phyloP scores from a whole-genome alignment of 2,888 invertebrate genomes.

The Eupsilia transversa region DNA sequence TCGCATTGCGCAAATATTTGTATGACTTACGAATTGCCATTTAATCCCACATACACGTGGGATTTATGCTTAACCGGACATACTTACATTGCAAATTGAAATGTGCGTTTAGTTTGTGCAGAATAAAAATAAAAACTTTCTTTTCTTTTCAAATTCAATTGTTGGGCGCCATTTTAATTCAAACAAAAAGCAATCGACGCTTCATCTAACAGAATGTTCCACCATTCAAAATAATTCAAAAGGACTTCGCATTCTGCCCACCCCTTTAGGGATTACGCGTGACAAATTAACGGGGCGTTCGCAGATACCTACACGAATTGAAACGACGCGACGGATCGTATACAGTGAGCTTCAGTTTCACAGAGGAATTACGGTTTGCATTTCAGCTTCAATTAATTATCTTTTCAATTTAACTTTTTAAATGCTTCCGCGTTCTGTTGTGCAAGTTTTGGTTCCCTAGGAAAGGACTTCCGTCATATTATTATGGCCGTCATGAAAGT shows the following conservation, averaged over 20 bases:
- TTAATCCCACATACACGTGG: neutral
- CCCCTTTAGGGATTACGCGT: constrained; percentile 50
- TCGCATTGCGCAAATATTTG: neutral
- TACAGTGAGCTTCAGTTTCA: constrained; percentile 26
- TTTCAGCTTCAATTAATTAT: constrained; percentile 38
- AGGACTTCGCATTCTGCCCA: constrained; percentile 18
- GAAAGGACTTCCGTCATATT: neutral
- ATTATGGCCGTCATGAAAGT: too few relatives aligned
- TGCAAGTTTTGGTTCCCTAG: neutral
- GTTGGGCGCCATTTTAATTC: constrained; percentile 8
- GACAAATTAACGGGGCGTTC: constrained; percentile 52
- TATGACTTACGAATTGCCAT: neutral
- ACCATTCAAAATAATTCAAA: constrained; percentile 25
- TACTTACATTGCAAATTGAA: neutral
- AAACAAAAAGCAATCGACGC: constrained; percentile 11
- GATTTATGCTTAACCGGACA: neutral
- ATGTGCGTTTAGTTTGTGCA: too few relatives aligned
- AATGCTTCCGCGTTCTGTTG: constrained; percentile 1
- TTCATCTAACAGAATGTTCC: constrained; percentile 21
- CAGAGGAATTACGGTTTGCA: constrained; percentile 15
- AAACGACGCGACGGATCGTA: constrained; percentile 30
- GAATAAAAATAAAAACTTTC: too few relatives aligned
- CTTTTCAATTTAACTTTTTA: constrained; percentile 36
- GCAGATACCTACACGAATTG: constrained; percentile 46
- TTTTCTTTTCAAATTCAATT: too few relatives aligned